phyloP scores from a whole-genome alignment of 2,888 invertebrate species.

The Carterocephalus palaemon region DNA sequence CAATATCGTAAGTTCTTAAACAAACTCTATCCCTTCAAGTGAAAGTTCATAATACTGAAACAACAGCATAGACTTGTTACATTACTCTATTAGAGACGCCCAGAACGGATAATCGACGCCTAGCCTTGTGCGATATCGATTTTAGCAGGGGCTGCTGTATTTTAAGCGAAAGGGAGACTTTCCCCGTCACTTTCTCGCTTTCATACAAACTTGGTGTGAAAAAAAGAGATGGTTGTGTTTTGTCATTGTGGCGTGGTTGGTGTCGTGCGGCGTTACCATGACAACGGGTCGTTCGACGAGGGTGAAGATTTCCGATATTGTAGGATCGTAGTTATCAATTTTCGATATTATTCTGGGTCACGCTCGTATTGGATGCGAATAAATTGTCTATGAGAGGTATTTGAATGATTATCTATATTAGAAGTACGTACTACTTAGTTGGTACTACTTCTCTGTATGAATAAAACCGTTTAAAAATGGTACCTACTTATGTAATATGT shows the following conservation, averaged over 20 bases:
- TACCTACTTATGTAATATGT: no score
- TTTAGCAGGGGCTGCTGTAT: conserved; percentile 63
- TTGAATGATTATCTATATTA: no score
- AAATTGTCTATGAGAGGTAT: no score
- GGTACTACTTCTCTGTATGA: no score
- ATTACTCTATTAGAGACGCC: conserved; percentile 33
- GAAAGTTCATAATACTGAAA: conserved; percentile 27
- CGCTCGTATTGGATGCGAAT: conserved; percentile 39
- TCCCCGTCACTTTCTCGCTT: conserved; percentile 41
- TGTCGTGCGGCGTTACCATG: conserved; percentile 57
- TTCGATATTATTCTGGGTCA: conserved; percentile 67
- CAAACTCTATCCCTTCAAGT: fast-evolving
- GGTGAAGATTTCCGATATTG: conserved; percentile 70
- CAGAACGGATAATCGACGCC: conserved; percentile 74
- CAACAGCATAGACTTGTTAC: conserved; percentile 33
- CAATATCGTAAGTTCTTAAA: not conserved
- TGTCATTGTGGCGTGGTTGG: conserved; percentile 32
- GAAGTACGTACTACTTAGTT: no score
- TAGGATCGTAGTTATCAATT: conserved; percentile 53
- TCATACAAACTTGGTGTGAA: conserved; percentile 23
- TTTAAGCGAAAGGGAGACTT: conserved; percentile 39
- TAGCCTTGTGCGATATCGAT: conserved; percentile 80
- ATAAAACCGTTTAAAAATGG: no score
- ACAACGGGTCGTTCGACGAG: conserved; percentile 53
- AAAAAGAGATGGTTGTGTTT: conserved; percentile 40